Base-by-base conservation (phyloP, 2,113 vertebrate species). In the Triplophysa dalaica region DNA sequence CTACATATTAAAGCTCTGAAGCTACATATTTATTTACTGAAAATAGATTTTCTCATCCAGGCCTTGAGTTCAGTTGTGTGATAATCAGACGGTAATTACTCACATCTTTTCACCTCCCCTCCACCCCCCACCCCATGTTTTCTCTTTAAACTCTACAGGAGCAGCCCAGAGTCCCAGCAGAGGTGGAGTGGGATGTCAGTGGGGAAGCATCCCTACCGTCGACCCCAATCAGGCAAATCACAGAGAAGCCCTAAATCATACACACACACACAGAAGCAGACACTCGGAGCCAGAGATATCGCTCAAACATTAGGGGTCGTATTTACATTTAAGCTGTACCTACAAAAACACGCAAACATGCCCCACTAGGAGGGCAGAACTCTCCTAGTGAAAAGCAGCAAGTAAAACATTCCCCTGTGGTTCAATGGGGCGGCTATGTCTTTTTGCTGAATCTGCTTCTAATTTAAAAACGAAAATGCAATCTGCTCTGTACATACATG, bases 341-440 rank as follows among this genome's bases (percentile, higher is more conserved):
- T 67, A 88, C 80, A 88, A 86, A 90, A 92, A 90, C 86, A 88
- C 75, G 87, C 77, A 90, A 89, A 87, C 88, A 88, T 82, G 82
- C 76, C 83, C 85, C 79, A 69, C 52, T 79, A 85, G 80, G 84
- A 75, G 81, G 21, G 79, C 50, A 80, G 84, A 87, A 87, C 81
- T 86, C 83, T 81, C 66, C 61, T 64, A 79, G 84, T 84, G 82
- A 56, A 5, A 78, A 83, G 83, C 65, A 87, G 83, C 78, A 77
- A 79, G 58, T 48, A 73, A 63, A 64, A 48, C 48, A 62, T 54
- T 75, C 63, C 70, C 69, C 81, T 72, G 82, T 83, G 80, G 84
- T 77, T 66, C 48, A 64, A 10, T 48, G 58, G 22, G 24, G 24
- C 22, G 10, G 22, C 17, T 0, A 41, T 21, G 84, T 85, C 66